Evolutionary conservation across 2,888 invertebrate species (phyloP), one percentile per base, ranked within the genome.

Genomic region (Limnephilus lunatus): DNA sequence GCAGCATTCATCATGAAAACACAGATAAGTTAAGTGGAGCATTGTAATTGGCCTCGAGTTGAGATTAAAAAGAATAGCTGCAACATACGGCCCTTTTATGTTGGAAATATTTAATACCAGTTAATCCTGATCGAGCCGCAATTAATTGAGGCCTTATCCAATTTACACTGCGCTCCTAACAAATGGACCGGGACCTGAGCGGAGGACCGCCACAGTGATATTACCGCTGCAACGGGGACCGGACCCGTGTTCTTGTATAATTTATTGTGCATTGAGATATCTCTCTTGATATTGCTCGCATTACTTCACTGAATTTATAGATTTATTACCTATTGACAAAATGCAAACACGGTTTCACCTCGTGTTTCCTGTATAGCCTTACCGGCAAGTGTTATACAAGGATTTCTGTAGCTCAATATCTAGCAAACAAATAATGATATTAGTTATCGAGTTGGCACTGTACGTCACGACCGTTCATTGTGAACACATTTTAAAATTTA

Each of bases 101-200:
- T 48, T 82, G 91, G 85, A 44, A 83, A 44, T 91, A 86, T 87
- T 92, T 86, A 53, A 81, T 81, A 80, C 89, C 90, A 90, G 91
- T 88, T 92, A 91, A 92, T 93, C 93, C 92, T 53, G 93, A 88
- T 87, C 30, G 81, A 85, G 90, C 35, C 87, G 89, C 92, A 93
- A 93, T 93, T 92, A 93, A 93, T 93, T 87, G 93, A 85, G 83
- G 91, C 86, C 91, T 93, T 93, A 93, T 92, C 93, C 92, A 92
- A 93, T 93, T 93, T 93, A 92, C 92, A 93, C 86, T 88, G 90
- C 90, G 31, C 68, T 44, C 88, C 88, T 68, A 88, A 88, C 35
- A 88, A 88, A 88, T 88, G 35, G n/a, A 85, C 19, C 85, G 39
- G 85, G 85, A 39, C n/a, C 9, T 25, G 39, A 39, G 5, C 39